Base-by-base conservation (phyloP, 2,113 vertebrate species). In the Pseudorectes ferrugineus region DNA sequence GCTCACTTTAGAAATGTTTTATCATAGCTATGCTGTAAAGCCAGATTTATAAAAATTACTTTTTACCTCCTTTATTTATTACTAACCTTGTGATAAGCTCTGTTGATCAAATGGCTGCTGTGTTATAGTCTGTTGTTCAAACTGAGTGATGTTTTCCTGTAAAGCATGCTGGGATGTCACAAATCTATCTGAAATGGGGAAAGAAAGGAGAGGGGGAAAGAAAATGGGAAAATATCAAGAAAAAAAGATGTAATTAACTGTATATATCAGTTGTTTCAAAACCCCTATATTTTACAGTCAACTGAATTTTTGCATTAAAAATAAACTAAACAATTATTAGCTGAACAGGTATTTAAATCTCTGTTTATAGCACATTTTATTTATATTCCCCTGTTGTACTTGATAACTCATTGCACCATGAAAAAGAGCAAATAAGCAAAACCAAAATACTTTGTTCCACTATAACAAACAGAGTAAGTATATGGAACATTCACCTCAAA, bases 81-180 rank as follows among this genome's bases (percentile, higher is more conserved):
- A 96, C 96, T 82, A 94, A 99, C 99, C 99, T 99, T 99, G 99
- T 15, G 99, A 97, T 85, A 99, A 98, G 74, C 98, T 94, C 89
- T 99, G 98, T 82, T 99, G 99, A 96, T 99, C 99, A 97, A 98
- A 99, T 3, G 98, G 74, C n/a, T 98, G 98, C 95, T 99, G 99
- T 31, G 98, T 97, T 82, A 99, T 98, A 35, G 97, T 68, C 65
- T 98, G 97, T 31, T 98, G 97, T 58, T 99, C 98, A 97, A 98
- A 99, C 20, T 99, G 99, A 95, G 97, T 96, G 67, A 99, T 99
- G 86, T 98, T 99, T 86, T 98, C 98, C 79, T 98, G 98, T 81
- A 99, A 96, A 92, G 98, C 48, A 97, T 99, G 98, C 58, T 99
- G 98, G 31, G 98, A 96, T 43, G 98, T 98, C 96, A 99, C 99